Percentiles rank a stretch among this genome's conserved stretches.
Conservation (phyloP, 2,797 vertebrate genomes). For the Chiloscyllium punctatum region DNA sequence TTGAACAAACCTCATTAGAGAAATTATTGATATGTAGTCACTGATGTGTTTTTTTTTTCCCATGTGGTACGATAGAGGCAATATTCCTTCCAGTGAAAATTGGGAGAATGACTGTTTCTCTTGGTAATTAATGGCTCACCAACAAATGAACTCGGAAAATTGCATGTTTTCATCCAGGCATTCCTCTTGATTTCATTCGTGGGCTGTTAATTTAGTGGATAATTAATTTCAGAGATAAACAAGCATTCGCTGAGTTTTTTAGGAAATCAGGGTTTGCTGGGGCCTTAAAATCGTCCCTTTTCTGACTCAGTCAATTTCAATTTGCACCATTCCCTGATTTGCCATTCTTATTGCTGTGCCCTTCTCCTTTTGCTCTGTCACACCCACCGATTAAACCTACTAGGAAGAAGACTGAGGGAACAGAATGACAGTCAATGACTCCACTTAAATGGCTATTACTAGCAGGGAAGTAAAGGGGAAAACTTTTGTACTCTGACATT, state of each 20-base stretch:
- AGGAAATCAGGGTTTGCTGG: background rate
- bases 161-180: background rate
- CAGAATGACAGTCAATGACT: background rate
- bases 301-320: background rate
- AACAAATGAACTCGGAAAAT: background rate
- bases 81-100: too few species aligned
- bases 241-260: background rate
- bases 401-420: background rate
- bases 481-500: background rate
- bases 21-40: background rate
- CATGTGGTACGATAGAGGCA: too few species aligned
- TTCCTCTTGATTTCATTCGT: conserved; percentile 22
- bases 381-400: background rate
- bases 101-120: background rate
- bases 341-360: too few species aligned
- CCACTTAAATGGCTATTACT: background rate
- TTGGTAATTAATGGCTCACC: background rate
- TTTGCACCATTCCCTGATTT: background rate
- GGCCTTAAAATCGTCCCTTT: background rate
- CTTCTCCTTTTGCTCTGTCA: background rate
- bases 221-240: conserved; percentile 19
- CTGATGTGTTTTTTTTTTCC: background rate
- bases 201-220: background rate
- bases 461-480: background rate
- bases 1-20: background rate